phyloP scores from a whole-genome alignment of 2,113 vertebrate genomes.

The Nannospalax galili region DNA sequence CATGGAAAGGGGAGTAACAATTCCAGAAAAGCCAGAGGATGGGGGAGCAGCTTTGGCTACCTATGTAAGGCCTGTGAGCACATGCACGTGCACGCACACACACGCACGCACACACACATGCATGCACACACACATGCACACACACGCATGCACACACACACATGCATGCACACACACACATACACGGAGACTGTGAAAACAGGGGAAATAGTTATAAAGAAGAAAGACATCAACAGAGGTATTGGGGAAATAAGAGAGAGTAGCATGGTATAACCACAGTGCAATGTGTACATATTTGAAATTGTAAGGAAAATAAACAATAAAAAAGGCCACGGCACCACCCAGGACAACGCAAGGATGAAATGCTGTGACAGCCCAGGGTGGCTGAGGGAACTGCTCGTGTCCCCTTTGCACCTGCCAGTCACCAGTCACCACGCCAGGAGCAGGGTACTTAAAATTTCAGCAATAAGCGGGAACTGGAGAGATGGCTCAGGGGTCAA shows the following conservation, averaged over 20 bases:
- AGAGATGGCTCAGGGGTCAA: no score
- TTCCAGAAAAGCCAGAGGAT: background rate
- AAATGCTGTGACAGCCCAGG: background rate
- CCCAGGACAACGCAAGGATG: no score
- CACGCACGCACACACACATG: background rate
- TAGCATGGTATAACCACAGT: background rate
- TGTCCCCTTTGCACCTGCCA: accelerated
- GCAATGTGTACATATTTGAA: background rate
- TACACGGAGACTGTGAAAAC: background rate
- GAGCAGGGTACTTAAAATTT: background rate
- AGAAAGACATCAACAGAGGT: background rate
- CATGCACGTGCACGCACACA: background rate
- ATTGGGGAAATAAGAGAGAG: background rate
- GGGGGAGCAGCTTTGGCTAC: no score
- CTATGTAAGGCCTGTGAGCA: background rate
- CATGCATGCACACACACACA: background rate
- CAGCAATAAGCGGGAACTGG: background rate
- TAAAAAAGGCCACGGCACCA: no score
- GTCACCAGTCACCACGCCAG: background rate
- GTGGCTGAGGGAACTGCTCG: no score
- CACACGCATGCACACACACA: background rate
- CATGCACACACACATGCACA: background rate
- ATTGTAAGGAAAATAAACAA: background rate
- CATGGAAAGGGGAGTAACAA: background rate
- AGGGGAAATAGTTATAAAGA: background rate